These are phyloP conservation scores for Diceros bicornis DNA, from an alignment of 2,797 vertebrate genomes.

Conservation along the genomic window DNA sequence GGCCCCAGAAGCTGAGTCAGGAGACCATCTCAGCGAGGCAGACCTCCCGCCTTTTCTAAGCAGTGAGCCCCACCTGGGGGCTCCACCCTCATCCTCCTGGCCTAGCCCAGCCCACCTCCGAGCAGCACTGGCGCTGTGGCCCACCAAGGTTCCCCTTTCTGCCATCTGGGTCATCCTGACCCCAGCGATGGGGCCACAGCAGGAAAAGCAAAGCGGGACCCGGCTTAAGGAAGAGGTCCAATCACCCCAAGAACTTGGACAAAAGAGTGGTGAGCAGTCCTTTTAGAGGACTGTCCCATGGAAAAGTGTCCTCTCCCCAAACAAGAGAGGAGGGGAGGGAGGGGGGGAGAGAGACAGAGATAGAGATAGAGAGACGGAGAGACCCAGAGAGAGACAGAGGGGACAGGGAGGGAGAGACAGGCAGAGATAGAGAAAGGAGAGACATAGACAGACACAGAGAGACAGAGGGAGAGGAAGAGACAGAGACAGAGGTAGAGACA, in stretches of 20 bases:
- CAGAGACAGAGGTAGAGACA: background rate
- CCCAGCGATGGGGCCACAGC: background rate
- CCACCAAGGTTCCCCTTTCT: background rate
- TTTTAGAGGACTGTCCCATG: fast-evolving
- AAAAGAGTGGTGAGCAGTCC: background rate
- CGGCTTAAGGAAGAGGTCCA: background rate
- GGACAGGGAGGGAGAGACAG: background rate
- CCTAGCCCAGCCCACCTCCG: fast-evolving
- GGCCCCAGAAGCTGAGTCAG: too few species aligned
- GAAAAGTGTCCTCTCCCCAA: background rate
- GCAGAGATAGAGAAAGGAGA: background rate
- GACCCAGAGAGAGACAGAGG: background rate
- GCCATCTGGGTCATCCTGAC: background rate
- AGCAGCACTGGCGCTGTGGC: fast-evolving
- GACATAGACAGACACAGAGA: background rate
- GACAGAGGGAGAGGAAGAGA: background rate
- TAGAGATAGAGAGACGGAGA: background rate
- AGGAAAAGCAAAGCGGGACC: background rate
- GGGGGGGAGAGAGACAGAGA: too few species aligned
- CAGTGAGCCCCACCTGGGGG: slow-evolving; percentile 48
- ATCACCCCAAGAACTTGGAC: background rate
- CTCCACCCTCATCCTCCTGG: background rate
- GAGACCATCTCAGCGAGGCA: too few species aligned
- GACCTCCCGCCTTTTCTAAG: background rate
- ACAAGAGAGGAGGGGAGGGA: background rate